Percentiles rank a stretch among this genome's conserved stretches.
These are phyloP conservation scores for Leptinotarsa defecta DNA, from an alignment of 1,140 invertebrate genomes.

Conservation along the genomic window DNA sequence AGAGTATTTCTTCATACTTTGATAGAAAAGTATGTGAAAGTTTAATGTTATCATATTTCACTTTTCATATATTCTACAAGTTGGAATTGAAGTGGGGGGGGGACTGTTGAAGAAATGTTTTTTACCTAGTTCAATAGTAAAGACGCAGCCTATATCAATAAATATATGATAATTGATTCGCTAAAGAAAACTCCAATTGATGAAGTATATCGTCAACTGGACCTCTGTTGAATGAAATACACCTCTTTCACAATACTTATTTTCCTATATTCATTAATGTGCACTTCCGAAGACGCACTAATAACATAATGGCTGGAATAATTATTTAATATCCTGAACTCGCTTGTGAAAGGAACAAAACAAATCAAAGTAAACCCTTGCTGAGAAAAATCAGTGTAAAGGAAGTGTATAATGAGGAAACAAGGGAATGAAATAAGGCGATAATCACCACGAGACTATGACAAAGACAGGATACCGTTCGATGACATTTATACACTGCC, in stretches of 20 bases:
- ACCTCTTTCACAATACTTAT: neutral
- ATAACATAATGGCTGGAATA: slow-evolving; percentile 30
- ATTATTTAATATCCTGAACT: slow-evolving; percentile 46
- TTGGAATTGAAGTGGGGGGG: too few species aligned
- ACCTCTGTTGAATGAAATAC: neutral
- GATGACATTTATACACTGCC: neutral
- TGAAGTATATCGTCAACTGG: too few species aligned
- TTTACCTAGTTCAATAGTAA: too few species aligned
- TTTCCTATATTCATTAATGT: slow-evolving; percentile 3
- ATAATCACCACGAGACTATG: slow-evolving; percentile 13
- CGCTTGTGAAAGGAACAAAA: slow-evolving; percentile 48
- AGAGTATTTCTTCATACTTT: too few species aligned
- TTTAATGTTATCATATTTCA: too few species aligned
- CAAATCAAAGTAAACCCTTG: slow-evolving; percentile 48
- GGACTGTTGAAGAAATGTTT: too few species aligned
- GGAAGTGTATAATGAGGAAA: slow-evolving; percentile 52
- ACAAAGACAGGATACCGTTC: slow-evolving; percentile 21
- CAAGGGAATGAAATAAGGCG: slow-evolving; percentile 40
- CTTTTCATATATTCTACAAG: too few species aligned
- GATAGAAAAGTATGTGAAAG: too few species aligned
- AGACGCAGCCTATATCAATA: too few species aligned
- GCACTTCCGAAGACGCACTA: slow-evolving; percentile 1
- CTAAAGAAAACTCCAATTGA: neutral
- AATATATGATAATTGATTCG: neutral
- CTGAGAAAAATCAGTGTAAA: slow-evolving; percentile 47